These are phyloP conservation scores for Columba guinea DNA, from an alignment of 2,797 vertebrate genomes.

Conservation along the genomic window DNA sequence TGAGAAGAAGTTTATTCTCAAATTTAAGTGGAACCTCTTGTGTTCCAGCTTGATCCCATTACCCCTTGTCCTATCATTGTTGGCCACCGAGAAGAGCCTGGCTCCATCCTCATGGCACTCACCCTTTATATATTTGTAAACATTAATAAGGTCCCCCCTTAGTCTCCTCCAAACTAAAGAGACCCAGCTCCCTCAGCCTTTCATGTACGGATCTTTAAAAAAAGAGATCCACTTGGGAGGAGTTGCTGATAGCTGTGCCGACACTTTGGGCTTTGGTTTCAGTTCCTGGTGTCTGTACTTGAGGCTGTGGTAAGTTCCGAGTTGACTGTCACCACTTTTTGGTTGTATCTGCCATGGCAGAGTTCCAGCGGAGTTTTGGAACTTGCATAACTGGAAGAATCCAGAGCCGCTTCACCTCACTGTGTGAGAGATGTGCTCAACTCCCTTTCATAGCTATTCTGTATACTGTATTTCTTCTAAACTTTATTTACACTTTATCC, in stretches of 20 bases:
- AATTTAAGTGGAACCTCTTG: too few relatives aligned
- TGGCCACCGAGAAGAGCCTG: too few relatives aligned
- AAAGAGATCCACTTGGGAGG: neutral
- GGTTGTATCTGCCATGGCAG: neutral
- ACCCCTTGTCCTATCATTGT: too few relatives aligned
- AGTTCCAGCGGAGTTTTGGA: neutral
- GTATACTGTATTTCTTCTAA: neutral
- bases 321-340: neutral
- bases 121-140: too few relatives aligned
- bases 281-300: neutral
- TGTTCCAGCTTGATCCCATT: too few relatives aligned
- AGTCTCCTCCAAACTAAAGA: too few relatives aligned
- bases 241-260: too few relatives aligned
- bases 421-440: neutral
- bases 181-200: too few relatives aligned
- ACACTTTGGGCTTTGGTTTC: neutral
- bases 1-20: too few relatives aligned
- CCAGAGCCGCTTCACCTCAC: neutral
- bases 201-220: neutral
- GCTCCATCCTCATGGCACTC: too few relatives aligned
- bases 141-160: too few relatives aligned
- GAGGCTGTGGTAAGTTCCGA: neutral
- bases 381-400: neutral
- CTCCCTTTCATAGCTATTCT: neutral
- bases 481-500: neutral